Conservation (phyloP, 2,113 vertebrate genomes). For the Xiphophorus hellerii region DNA sequence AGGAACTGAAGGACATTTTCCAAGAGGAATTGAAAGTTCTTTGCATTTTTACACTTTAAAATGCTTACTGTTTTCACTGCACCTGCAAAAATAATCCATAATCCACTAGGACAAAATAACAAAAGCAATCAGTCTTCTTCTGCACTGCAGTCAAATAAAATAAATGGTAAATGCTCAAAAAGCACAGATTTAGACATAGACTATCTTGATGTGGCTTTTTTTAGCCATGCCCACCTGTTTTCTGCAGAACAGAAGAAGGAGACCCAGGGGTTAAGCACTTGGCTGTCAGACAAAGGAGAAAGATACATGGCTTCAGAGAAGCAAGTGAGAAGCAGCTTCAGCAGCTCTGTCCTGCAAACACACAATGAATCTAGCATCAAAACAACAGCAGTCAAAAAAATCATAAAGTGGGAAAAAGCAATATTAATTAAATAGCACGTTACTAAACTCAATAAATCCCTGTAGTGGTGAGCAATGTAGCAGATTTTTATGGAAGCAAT, state of each 20-base stretch:
- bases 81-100: not conserved
- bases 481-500: not conserved
- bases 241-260: constrained; percentile 95
- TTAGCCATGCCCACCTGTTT: constrained; percentile 84
- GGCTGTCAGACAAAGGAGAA: constrained; percentile 85
- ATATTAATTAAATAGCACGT: not conserved
- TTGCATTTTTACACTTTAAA: not conserved
- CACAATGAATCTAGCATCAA: not conserved
- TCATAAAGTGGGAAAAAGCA: not conserved
- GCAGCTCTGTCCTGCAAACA: constrained; percentile 86
- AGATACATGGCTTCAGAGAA: constrained; percentile 99
- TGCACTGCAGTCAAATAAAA: too few species aligned
- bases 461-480: not conserved
- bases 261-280: constrained; percentile 90
- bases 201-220: not conserved
- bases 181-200: too few species aligned
- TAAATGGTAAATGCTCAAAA: too few species aligned
- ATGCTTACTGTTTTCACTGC: not conserved
- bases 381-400: not conserved
- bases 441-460: not conserved
- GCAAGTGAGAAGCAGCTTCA: constrained; percentile 94
- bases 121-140: not conserved
- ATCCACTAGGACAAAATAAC: not conserved
- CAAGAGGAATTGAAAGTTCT: not conserved
- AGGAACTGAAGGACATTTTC: not conserved